phyloP scores from a whole-genome alignment of 2,888 invertebrate species.

The Yponomeuta cagnagella region DNA sequence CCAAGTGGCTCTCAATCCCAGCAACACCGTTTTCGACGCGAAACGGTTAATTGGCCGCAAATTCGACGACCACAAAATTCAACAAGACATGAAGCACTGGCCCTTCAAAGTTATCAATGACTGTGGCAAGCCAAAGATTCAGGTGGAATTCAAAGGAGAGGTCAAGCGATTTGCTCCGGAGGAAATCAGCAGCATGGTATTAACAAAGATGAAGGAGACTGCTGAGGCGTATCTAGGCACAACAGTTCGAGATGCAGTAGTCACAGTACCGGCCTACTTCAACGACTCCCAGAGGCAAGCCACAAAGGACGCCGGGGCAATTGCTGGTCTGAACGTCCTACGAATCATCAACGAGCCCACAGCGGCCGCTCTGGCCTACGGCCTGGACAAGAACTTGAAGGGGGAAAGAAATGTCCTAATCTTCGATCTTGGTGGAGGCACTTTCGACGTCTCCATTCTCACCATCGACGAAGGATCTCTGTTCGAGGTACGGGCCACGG shows the following conservation, averaged over 20 bases:
- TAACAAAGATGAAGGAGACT: conserved; percentile 46
- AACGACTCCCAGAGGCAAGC: conserved; percentile 85
- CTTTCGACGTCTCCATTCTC: conserved; percentile 90
- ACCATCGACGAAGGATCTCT: conserved; percentile 85
- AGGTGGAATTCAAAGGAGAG: conserved; percentile 80
- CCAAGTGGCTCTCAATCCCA: conserved; percentile 86
- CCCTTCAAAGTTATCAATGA: conserved; percentile 84
- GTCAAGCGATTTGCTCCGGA: conserved; percentile 80
- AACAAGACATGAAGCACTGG: conserved; percentile 88
- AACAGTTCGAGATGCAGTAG: conserved; percentile 81
- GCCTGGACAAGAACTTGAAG: conserved; percentile 79
- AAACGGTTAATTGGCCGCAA: conserved; percentile 88
- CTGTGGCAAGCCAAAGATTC: conserved; percentile 80
- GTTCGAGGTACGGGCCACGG: conserved; percentile 88
- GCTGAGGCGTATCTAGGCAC: conserved; percentile 80
- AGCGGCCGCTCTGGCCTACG: conserved; percentile 83
- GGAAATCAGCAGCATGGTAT: conserved; percentile 82
- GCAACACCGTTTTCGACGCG: conserved; percentile 83
- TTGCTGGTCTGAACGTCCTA: conserved; percentile 85
- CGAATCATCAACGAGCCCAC: conserved; percentile 91
- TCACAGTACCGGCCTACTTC: conserved; percentile 88
- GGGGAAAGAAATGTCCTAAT: conserved; percentile 80
- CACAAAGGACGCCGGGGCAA: conserved; percentile 88
- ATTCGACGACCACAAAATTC: conserved; percentile 84
- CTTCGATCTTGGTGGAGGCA: conserved; percentile 80